A percentile compares a stretch with the other conserved stretches of the same genome.
phyloP scores from a whole-genome alignment of 2,113 vertebrate species.

The Sus scrofa region T2T-Sscrofa CM000827.6:38497501-38498000 shows the following conservation, averaged over 20 bases:
- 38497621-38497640: not conserved
- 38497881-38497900: not conserved
- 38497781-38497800: not conserved
- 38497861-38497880: not conserved
- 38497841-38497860: not conserved
- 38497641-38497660: not conserved
- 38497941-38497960: not conserved
- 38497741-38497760: not conserved
- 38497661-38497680: not conserved
- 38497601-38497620: not conserved
- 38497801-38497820: not conserved
- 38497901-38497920: too few species aligned
- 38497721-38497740: not conserved
- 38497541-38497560: not conserved
- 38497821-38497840: too few species aligned
- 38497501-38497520: not conserved
- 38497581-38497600: accelerated
- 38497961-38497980: not conserved
- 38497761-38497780: not conserved
- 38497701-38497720: not conserved
- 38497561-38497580: not conserved
- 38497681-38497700: not conserved
- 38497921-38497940: not conserved
- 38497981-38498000: not conserved
- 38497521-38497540: not conserved